Evolutionary conservation across 37 sponge, comb jelly and placozoan genomes (phyloP).

Genomic region (Bolinopsis microptera): DNA sequence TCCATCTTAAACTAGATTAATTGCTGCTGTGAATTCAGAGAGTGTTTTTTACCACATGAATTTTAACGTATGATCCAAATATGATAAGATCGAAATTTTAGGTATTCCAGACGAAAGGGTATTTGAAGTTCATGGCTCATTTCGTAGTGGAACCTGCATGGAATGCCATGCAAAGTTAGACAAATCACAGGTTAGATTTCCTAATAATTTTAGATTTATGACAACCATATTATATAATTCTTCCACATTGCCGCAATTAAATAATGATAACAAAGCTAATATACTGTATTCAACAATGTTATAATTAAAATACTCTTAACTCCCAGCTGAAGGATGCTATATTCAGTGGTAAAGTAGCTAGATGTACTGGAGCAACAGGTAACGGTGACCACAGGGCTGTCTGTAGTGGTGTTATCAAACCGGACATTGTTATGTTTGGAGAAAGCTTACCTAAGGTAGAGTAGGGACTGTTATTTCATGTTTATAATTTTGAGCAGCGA

Average conservation of each 20-base stretch:
- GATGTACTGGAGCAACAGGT: not conserved
- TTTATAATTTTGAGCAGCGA: too few species aligned
- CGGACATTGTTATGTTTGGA: slow-evolving; percentile 47
- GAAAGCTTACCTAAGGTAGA: not conserved
- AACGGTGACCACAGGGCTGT: too few species aligned
- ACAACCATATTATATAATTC: too few species aligned
- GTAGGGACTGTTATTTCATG: not conserved
- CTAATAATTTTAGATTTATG: too few species aligned
- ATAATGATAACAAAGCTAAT: too few species aligned
- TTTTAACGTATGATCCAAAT: too few species aligned
- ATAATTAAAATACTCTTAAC: too few species aligned
- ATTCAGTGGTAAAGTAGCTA: not conserved
- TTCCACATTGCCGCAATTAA: too few species aligned
- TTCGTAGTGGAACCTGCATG: not conserved
- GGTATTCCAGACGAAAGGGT: slow-evolving; percentile 19
- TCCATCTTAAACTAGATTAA: too few species aligned
- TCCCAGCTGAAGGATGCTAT: not conserved
- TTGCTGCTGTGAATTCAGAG: too few species aligned
- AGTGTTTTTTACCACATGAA: too few species aligned
- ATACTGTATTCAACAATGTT: too few species aligned
- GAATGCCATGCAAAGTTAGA: not conserved
- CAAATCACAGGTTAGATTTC: slow-evolving; percentile 5
- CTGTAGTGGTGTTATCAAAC: slow-evolving; percentile 40
- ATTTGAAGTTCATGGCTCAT: slow-evolving; percentile 58
- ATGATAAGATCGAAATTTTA: not conserved